Conservation (phyloP, 2,888 invertebrate species). For the Drosophila recens region DNA sequence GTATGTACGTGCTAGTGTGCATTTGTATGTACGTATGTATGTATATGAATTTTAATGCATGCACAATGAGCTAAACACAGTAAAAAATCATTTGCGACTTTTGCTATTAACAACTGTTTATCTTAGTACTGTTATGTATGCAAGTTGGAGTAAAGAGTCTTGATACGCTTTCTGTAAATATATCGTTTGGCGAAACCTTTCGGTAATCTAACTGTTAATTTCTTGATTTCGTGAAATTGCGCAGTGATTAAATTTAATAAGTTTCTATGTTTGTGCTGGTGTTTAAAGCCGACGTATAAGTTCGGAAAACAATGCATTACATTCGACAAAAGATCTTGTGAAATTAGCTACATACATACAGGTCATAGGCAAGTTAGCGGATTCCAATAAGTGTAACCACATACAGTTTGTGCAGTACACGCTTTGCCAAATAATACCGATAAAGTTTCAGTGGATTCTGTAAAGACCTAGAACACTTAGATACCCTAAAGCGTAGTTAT, state of each 20-base stretch:
- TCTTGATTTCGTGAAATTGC: neutral
- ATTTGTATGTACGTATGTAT: neutral
- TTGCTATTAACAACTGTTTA: neutral
- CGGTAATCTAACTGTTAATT: neutral
- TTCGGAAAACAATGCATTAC: neutral
- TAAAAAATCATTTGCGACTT: neutral
- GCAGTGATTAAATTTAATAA: slow-evolving; percentile 1
- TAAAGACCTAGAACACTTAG: no score
- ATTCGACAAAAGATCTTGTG: neutral
- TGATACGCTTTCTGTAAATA: neutral
- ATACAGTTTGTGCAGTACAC: neutral
- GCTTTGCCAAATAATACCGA: neutral
- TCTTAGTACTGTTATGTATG: neutral
- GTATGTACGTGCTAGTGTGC: no score
- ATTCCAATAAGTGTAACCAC: neutral
- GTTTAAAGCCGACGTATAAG: neutral
- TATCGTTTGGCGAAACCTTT: neutral
- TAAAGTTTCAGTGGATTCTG: no score
- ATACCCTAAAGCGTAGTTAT: no score
- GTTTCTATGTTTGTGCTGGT: neutral
- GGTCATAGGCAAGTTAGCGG: neutral
- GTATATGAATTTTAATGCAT: neutral
- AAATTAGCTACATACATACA: neutral
- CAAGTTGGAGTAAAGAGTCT: neutral
- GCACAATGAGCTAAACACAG: neutral